Conservation (phyloP, 2,888 invertebrate genomes). For the Hyposoter dolosus region DNA sequence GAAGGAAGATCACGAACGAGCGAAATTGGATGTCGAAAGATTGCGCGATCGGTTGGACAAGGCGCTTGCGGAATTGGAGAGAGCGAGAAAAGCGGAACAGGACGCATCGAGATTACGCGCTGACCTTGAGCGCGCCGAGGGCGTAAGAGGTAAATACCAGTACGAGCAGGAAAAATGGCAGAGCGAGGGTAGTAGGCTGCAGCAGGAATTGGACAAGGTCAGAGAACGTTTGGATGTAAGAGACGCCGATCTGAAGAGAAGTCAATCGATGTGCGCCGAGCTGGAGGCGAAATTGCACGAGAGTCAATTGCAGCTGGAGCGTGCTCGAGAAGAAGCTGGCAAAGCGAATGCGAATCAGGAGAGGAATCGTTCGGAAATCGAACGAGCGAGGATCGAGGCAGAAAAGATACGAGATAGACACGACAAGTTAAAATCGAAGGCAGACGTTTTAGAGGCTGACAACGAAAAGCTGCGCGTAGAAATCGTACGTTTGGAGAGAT, state of each 20-base stretch:
- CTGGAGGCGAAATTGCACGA: conserved; percentile 92
- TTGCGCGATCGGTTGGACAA: conserved; percentile 93
- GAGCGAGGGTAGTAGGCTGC: conserved; percentile 86
- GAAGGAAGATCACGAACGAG: conserved; percentile 91
- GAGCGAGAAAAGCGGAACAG: conserved; percentile 90
- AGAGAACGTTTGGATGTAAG: conserved; percentile 91
- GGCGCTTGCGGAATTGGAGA: conserved; percentile 91
- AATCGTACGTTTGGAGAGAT: conserved; percentile 88
- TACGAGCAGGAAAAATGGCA: conserved; percentile 90
- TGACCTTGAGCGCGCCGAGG: conserved; percentile 91
- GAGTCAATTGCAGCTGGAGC: conserved; percentile 92
- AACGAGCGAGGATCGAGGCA: conserved; percentile 94
- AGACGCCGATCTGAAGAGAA: conserved; percentile 90
- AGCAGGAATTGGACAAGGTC: conserved; percentile 88
- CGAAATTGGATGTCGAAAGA: conserved; percentile 93
- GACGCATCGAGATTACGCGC: conserved; percentile 88
- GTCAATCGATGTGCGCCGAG: conserved; percentile 88
- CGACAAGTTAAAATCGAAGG: conserved; percentile 92
- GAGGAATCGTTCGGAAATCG: conserved; percentile 92
- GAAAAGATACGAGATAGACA: conserved; percentile 95
- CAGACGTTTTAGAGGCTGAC: conserved; percentile 90
- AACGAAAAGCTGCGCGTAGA: conserved; percentile 92
- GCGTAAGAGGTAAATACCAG: conserved; percentile 92
- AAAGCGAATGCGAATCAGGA: conserved; percentile 92
- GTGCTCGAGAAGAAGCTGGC: conserved; percentile 91